Evolutionary conservation across 2,888 invertebrate genomes (phyloP).

Genomic region (Aphidius colemani): DNA sequence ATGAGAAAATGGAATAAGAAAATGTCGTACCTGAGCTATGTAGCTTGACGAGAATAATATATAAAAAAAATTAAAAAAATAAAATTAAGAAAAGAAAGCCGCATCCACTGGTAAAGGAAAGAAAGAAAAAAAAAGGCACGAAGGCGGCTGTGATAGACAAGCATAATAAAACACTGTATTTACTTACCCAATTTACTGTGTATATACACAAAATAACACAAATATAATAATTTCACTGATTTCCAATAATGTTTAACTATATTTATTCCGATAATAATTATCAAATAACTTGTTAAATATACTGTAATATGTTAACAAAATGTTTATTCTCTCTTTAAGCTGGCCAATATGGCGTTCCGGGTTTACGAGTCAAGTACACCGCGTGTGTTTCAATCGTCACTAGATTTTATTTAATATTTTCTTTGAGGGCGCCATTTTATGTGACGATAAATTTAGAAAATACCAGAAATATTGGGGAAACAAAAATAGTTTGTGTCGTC

Average conservation of each 20-base stretch:
- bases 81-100: slow-evolving; percentile 9
- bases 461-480: neutral
- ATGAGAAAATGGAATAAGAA: too few species aligned
- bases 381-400: slow-evolving; percentile 4
- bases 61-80: neutral
- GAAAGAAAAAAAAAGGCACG: slow-evolving; percentile 38
- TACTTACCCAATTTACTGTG: slow-evolving; percentile 33
- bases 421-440: neutral
- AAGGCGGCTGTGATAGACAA: slow-evolving; percentile 26
- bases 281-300: slow-evolving; percentile 14
- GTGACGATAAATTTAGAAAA: neutral
- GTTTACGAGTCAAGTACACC: slow-evolving; percentile 8
- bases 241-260: neutral
- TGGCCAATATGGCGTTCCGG: slow-evolving; percentile 69
- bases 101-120: slow-evolving; percentile 20
- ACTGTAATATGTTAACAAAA: slow-evolving; percentile 71
- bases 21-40: neutral
- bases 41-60: neutral
- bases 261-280: slow-evolving; percentile 32
- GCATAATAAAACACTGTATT: slow-evolving; percentile 13
- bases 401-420: slow-evolving; percentile 3
- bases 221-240: too few species aligned
- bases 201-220: slow-evolving; percentile 22
- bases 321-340: slow-evolving; percentile 68
- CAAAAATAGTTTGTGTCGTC: too few species aligned